These are phyloP conservation scores for Penaeus monodon DNA, from an alignment of 2,888 invertebrate species.

Conservation along the genomic window DNA sequence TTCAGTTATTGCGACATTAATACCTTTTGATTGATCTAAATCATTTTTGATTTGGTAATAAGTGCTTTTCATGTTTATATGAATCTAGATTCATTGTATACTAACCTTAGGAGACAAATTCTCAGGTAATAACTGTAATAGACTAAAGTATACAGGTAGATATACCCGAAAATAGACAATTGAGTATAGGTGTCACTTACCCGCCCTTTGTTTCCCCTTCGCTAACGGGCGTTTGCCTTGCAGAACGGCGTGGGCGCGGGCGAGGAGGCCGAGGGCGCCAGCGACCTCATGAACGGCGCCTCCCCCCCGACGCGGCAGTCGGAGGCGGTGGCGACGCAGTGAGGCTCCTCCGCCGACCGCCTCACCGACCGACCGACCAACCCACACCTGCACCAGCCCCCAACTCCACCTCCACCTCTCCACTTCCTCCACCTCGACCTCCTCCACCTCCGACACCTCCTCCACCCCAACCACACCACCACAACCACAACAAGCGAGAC, in stretches of 20 bases:
- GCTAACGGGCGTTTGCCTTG: background rate
- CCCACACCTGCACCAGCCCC: constrained; percentile 8
- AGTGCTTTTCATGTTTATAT: too few relatives aligned
- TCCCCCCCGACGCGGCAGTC: constrained; percentile 35
- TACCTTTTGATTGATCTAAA: too few relatives aligned
- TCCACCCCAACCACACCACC: constrained; percentile 10
- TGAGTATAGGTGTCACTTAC: too few relatives aligned
- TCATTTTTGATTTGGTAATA: too few relatives aligned
- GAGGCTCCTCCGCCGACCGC: constrained; percentile 8
- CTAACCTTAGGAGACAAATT: too few relatives aligned
- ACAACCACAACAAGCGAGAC: constrained; percentile 13
- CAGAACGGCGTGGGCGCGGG: constrained; percentile 54
- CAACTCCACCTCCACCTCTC: background rate
- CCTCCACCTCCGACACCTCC: constrained; percentile 17
- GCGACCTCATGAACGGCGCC: constrained; percentile 45
- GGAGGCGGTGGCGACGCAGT: constrained; percentile 45
- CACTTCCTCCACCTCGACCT: constrained; percentile 7
- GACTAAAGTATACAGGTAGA: too few relatives aligned
- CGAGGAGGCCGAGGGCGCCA: constrained; percentile 51
- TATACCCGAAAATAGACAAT: too few relatives aligned
- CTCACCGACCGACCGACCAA: background rate
- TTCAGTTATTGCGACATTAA: too few relatives aligned
- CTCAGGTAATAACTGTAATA: too few relatives aligned
- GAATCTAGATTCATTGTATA: too few relatives aligned
- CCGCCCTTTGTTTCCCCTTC: background rate